phyloP scores from a whole-genome alignment of 2,797 vertebrate genomes.

The Yasuhikotakia modesta region DNA sequence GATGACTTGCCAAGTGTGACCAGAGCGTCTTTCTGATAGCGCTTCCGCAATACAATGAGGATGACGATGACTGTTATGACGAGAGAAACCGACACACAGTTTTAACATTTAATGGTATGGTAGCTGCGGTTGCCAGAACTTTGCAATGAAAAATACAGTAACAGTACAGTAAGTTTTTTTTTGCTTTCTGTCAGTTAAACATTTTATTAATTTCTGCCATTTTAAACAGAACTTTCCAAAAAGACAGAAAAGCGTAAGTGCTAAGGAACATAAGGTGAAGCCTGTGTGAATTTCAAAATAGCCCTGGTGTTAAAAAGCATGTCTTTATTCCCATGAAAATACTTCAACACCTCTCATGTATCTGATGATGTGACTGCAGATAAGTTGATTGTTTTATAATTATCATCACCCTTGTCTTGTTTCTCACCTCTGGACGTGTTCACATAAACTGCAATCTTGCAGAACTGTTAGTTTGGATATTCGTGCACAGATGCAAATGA shows the following conservation, averaged over 20 bases:
- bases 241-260: conserved; percentile 33
- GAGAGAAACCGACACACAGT: conserved; percentile 26
- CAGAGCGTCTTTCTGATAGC: conserved; percentile 83
- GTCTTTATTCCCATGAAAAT: conserved; percentile 70
- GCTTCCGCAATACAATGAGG: conserved; percentile 84
- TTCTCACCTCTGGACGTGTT: conserved; percentile 1
- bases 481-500: conserved; percentile 1
- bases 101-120: conserved; percentile 16
- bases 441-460: neutral
- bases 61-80: conserved; percentile 81
- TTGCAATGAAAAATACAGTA: neutral
- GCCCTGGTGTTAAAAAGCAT: conserved; percentile 2
- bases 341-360: neutral
- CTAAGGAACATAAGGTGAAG: conserved; percentile 22
- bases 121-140: conserved; percentile 35
- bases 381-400: neutral
- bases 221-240: neutral
- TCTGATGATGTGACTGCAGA: neutral
- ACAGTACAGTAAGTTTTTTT: no score
- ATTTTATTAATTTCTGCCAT: no score
- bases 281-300: neutral
- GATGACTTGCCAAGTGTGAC: conserved; percentile 79
- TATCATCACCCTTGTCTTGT: conserved; percentile 1
- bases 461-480: neutral
- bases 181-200: no score